These are phyloP conservation scores for Himalopsyche kuldschensis DNA, from an alignment of 2,888 invertebrate genomes.

Conservation along the genomic window DNA sequence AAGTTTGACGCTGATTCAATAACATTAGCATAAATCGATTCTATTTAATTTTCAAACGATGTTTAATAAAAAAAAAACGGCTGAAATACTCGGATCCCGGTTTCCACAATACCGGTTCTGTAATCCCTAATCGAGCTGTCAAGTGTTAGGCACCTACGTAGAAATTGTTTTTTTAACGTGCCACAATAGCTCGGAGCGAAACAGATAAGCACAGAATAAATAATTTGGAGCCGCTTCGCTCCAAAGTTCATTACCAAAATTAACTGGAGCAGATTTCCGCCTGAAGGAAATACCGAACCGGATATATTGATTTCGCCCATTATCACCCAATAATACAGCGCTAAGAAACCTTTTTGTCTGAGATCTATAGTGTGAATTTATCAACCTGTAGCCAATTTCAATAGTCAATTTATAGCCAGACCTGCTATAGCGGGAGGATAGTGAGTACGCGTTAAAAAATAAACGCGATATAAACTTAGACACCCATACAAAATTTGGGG, in stretches of 20 bases:
- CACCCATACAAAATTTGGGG: too few species aligned
- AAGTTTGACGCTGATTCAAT: too few species aligned
- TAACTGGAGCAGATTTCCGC: neutral
- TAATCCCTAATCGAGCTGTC: neutral
- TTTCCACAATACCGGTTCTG: neutral
- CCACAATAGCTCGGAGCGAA: neutral
- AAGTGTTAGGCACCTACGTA: neutral
- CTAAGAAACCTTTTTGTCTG: neutral
- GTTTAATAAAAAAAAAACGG: too few species aligned
- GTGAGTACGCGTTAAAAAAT: too few species aligned
- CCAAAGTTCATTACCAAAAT: neutral
- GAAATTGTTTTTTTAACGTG: neutral
- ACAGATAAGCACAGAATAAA: neutral
- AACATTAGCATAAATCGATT: too few species aligned
- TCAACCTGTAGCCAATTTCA: too few species aligned
- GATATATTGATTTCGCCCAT: neutral
- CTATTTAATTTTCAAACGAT: too few species aligned
- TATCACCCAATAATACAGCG: neutral
- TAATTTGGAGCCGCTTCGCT: neutral
- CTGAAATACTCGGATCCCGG: neutral
- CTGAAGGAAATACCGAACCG: neutral
- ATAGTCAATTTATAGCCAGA: too few species aligned
- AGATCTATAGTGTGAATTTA: too few species aligned
- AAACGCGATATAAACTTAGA: too few species aligned
- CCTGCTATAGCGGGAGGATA: too few species aligned